A percentile compares a stretch with the other conserved stretches of the same genome.
phyloP scores from a whole-genome alignment of 2,888 invertebrate genomes.

The Dynastes hyllus region DNA sequence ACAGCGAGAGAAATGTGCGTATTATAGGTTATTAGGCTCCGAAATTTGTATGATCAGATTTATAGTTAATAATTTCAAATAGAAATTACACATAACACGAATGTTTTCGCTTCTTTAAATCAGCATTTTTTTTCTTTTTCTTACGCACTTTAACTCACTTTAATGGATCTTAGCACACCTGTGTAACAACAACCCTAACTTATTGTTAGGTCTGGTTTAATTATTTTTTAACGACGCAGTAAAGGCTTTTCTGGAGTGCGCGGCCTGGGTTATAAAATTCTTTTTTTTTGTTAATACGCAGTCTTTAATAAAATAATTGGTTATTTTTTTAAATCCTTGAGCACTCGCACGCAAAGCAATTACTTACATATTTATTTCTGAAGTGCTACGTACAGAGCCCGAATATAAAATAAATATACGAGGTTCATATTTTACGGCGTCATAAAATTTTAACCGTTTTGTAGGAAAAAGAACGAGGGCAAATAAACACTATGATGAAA shows the following conservation, averaged over 20 bases:
- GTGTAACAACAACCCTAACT: conserved; percentile 15
- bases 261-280: conserved; percentile 11
- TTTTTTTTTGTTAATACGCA: conserved; percentile 1
- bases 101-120: conserved; percentile 4
- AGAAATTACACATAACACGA: conserved; percentile 17
- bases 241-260: conserved; percentile 9
- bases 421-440: conserved; percentile 34
- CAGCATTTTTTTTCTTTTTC: background rate
- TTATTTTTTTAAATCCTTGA: conserved; percentile 34
- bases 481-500: conserved; percentile 32
- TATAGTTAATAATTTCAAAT: conserved; percentile 27
- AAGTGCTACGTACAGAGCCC: conserved; percentile 16
- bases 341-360: conserved; percentile 8
- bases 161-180: conserved; percentile 19
- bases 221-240: conserved; percentile 20
- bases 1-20: conserved; percentile 2
- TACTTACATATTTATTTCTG: conserved; percentile 28
- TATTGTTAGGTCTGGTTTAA: conserved; percentile 32
- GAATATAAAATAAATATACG: conserved; percentile 39
- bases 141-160: background rate
- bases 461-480: conserved; percentile 28
- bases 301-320: conserved; percentile 27
- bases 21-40: background rate
- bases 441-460: conserved; percentile 36
- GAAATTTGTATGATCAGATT: conserved; percentile 5